Evolutionary conservation across 2,888 invertebrate species (phyloP).

Genomic region (Leucoptera coffeella): DNA sequence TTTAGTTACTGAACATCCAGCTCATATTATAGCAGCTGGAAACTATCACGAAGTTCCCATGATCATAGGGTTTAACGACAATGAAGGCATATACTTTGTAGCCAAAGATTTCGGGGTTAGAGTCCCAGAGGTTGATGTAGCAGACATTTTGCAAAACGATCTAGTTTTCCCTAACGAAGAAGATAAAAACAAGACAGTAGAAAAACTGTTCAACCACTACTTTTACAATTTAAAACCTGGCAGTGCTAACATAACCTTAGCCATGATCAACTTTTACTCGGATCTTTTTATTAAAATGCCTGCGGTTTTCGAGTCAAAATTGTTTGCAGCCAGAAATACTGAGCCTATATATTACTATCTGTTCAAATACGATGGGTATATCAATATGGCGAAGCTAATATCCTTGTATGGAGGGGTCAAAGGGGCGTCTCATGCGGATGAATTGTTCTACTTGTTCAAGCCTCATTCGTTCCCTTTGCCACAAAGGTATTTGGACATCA

Average conservation of each 20-base stretch:
- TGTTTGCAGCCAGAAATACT: constrained; percentile 22
- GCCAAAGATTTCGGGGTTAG: constrained; percentile 26
- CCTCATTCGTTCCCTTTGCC: constrained; percentile 29
- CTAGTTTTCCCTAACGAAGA: constrained; percentile 22
- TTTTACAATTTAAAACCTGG: constrained; percentile 24
- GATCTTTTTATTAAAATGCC: constrained; percentile 38
- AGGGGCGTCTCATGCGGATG: constrained; percentile 39
- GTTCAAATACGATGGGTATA: constrained; percentile 28
- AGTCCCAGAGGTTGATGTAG: constrained; percentile 15
- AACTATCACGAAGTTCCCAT: constrained; percentile 37
- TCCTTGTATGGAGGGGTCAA: constrained; percentile 16
- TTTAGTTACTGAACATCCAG: constrained; percentile 23
- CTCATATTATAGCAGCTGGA: constrained; percentile 21
- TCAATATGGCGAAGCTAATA: constrained; percentile 32
- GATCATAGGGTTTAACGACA: constrained; percentile 36
- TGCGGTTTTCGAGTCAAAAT: constrained; percentile 22
- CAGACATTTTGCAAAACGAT: constrained; percentile 18
- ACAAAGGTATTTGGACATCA: constrained; percentile 18
- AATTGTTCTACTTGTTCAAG: constrained; percentile 37
- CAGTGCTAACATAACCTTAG: constrained; percentile 30
- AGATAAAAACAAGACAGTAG: constrained; percentile 20
- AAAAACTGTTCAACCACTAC: constrained; percentile 19
- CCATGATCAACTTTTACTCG: constrained; percentile 34
- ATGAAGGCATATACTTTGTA: constrained; percentile 35
- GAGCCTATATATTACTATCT: constrained; percentile 34